Conservation (phyloP, 2,113 vertebrate species). For the Platichthys flesus region DNA sequence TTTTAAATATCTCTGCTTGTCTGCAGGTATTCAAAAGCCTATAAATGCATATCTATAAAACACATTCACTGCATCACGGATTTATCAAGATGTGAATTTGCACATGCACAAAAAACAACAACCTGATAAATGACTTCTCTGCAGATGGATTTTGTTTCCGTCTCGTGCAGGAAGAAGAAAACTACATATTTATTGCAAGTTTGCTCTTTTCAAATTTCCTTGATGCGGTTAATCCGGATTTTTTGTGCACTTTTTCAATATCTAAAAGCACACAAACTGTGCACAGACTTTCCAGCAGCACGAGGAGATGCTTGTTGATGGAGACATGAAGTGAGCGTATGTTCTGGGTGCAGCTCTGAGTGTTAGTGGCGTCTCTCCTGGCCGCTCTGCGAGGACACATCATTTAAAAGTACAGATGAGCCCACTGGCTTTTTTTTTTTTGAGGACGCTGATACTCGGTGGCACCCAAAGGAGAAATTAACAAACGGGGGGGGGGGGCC, state of each 20-base stretch:
- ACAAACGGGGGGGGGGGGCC: constrained; percentile 25
- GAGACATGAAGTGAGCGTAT: constrained; percentile 59
- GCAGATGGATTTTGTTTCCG: too few species aligned
- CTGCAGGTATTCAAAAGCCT: too few species aligned
- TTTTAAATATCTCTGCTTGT: too few species aligned
- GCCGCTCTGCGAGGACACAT: constrained; percentile 30
- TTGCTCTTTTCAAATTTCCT: background rate
- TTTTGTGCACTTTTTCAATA: background rate
- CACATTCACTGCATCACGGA: too few species aligned
- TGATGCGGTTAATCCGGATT: background rate
- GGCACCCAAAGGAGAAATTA: constrained; percentile 60
- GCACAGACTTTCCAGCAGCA: background rate
- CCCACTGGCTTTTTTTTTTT: constrained; percentile 47
- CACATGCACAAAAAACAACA: too few species aligned
- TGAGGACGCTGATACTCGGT: constrained; percentile 67
- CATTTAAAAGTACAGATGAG: constrained; percentile 76
- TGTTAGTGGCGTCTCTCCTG: constrained; percentile 48
- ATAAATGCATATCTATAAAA: too few species aligned
- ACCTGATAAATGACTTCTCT: too few species aligned
- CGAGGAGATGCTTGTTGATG: constrained; percentile 9
- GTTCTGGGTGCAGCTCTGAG: constrained; percentile 36
- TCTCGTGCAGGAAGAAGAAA: too few species aligned
- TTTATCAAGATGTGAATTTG: too few species aligned
- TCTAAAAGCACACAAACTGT: too few species aligned
- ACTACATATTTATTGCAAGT: too few species aligned